A percentile compares a stretch with the other conserved stretches of the same genome.
phyloP scores from a whole-genome alignment of 2,113 vertebrate species.

The Lates calcarifer region DNA sequence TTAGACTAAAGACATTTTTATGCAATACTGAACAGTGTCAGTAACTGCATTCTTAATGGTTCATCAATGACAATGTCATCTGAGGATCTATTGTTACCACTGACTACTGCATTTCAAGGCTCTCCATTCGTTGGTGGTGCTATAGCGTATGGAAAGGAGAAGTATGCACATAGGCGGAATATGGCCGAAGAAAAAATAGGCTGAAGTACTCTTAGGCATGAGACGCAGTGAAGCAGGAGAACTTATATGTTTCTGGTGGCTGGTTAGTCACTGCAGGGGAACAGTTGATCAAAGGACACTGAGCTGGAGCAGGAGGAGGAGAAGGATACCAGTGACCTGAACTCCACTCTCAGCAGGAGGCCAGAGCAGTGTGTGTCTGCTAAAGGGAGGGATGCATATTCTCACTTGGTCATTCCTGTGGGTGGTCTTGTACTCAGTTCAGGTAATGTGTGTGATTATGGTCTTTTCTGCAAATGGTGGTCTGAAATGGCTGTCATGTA shows the following conservation, averaged over 20 bases:
- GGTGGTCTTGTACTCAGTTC: neutral
- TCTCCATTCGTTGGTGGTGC: neutral
- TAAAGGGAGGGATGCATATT: slow-evolving; percentile 16
- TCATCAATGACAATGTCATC: neutral
- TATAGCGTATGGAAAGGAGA: slow-evolving; percentile 1
- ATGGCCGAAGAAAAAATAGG: slow-evolving; percentile 11
- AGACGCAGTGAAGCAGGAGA: neutral
- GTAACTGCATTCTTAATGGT: neutral
- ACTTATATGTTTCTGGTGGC: slow-evolving; percentile 10
- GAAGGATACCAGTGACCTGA: slow-evolving; percentile 13
- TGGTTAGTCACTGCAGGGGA: slow-evolving; percentile 22
- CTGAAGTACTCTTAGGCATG: neutral
- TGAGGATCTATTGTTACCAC: neutral
- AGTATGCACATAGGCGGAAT: slow-evolving; percentile 7
- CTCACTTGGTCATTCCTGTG: neutral
- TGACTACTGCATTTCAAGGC: neutral
- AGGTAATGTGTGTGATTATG: slow-evolving; percentile 12
- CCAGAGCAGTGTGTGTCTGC: slow-evolving; percentile 1
- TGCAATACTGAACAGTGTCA: neutral
- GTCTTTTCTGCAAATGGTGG: neutral
- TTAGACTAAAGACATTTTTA: neutral
- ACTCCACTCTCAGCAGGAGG: slow-evolving; percentile 32
- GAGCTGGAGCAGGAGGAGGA: slow-evolving; percentile 19
- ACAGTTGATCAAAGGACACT: slow-evolving; percentile 29
- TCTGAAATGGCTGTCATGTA: neutral